Conservation (phyloP, 2,888 invertebrate species). For the Erebia epiphron region DNA sequence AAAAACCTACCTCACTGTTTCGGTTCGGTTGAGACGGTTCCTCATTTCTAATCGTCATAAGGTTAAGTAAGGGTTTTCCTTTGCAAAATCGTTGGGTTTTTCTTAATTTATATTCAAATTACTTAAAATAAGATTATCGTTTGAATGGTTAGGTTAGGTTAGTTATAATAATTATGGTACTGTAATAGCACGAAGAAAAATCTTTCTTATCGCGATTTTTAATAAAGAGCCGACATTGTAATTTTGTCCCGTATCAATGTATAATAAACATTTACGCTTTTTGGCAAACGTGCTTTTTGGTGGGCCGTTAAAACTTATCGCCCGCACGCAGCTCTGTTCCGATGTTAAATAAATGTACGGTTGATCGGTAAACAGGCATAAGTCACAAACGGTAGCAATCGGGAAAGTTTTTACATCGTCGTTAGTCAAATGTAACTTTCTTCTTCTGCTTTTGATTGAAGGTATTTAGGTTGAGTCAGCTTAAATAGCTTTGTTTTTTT, state of each 20-base stretch:
- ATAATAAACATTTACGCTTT: constrained; percentile 36
- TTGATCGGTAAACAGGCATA: neutral
- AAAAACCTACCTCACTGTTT: neutral
- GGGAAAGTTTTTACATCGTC: neutral
- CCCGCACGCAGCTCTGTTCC: constrained; percentile 36
- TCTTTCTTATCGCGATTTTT: constrained; percentile 18
- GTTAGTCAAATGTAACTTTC: neutral
- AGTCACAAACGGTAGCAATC: neutral
- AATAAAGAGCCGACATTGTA: constrained; percentile 21
- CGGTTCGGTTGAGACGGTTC: neutral
- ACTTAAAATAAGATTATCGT: too few species aligned
- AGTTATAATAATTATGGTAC: too few species aligned
- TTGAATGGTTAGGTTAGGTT: too few species aligned
- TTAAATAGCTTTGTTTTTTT: neutral
- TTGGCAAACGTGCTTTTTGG: constrained; percentile 39
- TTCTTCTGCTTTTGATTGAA: neutral
- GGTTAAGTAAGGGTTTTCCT: too few species aligned
- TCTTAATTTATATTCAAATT: too few species aligned
- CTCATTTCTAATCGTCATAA: too few species aligned
- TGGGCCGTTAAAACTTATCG: constrained; percentile 40
- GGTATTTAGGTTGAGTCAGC: neutral
- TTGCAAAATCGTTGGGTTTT: too few species aligned
- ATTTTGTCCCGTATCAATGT: constrained; percentile 27
- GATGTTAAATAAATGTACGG: constrained; percentile 23
- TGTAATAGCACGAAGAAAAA: too few species aligned